Evolutionary conservation across 2,113 vertebrate species (phyloP).

Genomic region (Thunnus maccoyii): DNA sequence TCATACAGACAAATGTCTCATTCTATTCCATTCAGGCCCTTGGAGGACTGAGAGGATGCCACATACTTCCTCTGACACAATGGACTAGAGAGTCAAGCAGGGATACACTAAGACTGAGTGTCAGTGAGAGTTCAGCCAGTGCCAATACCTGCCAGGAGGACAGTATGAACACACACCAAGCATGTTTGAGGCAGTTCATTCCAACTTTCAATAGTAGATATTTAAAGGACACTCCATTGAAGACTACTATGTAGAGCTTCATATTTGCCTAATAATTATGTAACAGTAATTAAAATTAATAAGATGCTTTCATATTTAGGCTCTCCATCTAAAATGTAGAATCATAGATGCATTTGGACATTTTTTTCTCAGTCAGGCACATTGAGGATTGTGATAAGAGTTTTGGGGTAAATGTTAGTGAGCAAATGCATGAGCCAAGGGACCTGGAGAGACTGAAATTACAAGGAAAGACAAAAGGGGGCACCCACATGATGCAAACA

Average conservation of each 20-base stretch:
- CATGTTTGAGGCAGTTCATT: background rate
- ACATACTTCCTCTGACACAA: constrained; percentile 41
- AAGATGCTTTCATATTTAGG: too few species aligned
- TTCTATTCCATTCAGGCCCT: constrained; percentile 58
- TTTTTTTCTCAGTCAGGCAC: background rate
- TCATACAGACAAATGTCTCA: constrained; percentile 80
- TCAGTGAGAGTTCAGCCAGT: constrained; percentile 34
- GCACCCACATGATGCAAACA: background rate
- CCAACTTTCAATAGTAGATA: background rate
- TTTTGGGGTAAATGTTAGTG: background rate
- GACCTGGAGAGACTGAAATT: background rate
- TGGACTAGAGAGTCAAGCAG: background rate
- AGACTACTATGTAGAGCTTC: too few species aligned
- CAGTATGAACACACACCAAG: background rate
- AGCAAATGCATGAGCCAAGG: background rate
- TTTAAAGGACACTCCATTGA: too few species aligned
- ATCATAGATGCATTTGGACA: too few species aligned
- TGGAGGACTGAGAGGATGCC: constrained; percentile 48
- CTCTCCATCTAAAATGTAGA: background rate
- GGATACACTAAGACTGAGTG: constrained; percentile 18
- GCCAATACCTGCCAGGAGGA: constrained; percentile 13
- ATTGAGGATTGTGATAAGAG: background rate
- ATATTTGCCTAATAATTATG: too few species aligned
- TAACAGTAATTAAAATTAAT: too few species aligned
- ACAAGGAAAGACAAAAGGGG: background rate